These are phyloP conservation scores for Elanoides forficatus DNA, from an alignment of 2,113 vertebrate genomes.

Conservation along the genomic window DNA sequence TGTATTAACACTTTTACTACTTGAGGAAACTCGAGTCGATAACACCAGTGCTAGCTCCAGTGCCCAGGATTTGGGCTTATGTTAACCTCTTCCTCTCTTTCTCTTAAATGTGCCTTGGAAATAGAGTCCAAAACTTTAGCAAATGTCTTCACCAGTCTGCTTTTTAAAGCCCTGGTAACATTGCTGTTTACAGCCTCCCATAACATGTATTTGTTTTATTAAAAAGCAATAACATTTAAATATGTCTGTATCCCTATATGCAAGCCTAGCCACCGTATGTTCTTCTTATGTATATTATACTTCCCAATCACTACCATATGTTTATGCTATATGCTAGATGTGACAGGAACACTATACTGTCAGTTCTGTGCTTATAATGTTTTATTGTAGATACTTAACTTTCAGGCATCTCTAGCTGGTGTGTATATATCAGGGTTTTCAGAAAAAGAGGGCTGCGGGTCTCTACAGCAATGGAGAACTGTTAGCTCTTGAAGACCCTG, in stretches of 20 bases:
- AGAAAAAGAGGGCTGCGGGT: not conserved
- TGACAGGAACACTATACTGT: not conserved
- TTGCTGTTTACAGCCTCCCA: not conserved
- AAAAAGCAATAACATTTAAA: not conserved
- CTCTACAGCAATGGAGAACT: not conserved
- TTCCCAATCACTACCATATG: not conserved
- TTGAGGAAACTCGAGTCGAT: not conserved
- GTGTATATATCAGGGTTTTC: not conserved
- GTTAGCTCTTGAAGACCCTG: not conserved
- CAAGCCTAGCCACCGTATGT: not conserved
- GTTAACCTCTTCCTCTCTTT: conserved; percentile 6
- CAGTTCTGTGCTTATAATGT: not conserved
- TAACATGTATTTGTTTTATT: not conserved
- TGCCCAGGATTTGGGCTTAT: not conserved
- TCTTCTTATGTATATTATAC: not conserved
- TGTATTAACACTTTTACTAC: conserved; percentile 46
- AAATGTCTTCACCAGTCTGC: not conserved
- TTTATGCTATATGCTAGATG: not conserved
- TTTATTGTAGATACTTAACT: not conserved
- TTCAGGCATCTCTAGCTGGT: not conserved
- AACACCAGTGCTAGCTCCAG: not conserved
- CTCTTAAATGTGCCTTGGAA: not conserved
- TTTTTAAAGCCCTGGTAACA: not conserved
- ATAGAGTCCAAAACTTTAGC: not conserved
- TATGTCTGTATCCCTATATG: not conserved